A percentile compares a stretch with the other conserved stretches of the same genome.
These are phyloP conservation scores for Tribolium freemani DNA, from an alignment of 2,888 invertebrate genomes.

Conservation along the genomic window DNA sequence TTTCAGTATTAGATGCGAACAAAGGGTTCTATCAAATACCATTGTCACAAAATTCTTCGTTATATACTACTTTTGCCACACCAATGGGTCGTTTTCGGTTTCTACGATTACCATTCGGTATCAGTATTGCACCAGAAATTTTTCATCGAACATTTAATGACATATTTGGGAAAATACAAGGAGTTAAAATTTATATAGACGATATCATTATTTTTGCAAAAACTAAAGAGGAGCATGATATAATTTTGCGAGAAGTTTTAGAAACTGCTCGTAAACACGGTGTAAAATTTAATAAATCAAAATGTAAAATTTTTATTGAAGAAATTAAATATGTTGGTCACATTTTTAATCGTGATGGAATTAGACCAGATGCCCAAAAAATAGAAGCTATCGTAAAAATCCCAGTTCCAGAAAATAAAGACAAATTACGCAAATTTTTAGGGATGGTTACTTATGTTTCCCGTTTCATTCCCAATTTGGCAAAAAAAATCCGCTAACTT, in stretches of 20 bases:
- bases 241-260: constrained; percentile 45
- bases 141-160: constrained; percentile 33
- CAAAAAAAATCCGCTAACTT: constrained; percentile 9
- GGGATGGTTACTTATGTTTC: constrained; percentile 31
- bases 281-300: constrained; percentile 48
- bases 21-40: too few species aligned
- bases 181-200: constrained; percentile 52
- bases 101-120: too few species aligned
- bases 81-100: too few species aligned
- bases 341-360: constrained; percentile 46
- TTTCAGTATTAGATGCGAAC: too few species aligned
- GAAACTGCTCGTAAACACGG: constrained; percentile 41
- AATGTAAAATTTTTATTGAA: constrained; percentile 47
- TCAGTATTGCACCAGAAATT: too few species aligned
- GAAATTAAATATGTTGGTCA: constrained; percentile 54
- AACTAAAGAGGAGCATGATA: constrained; percentile 48
- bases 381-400: constrained; percentile 33
- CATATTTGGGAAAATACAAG: constrained; percentile 16
- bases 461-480: constrained; percentile 31
- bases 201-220: constrained; percentile 50
- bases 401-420: constrained; percentile 16
- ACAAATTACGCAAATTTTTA: constrained; percentile 29
- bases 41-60: too few species aligned
- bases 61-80: too few species aligned
- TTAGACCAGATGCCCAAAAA: constrained; percentile 35